Evolutionary conservation across 23 tunicate genomes (phyloP).

Genomic region (Ciona savignyi): DNA sequence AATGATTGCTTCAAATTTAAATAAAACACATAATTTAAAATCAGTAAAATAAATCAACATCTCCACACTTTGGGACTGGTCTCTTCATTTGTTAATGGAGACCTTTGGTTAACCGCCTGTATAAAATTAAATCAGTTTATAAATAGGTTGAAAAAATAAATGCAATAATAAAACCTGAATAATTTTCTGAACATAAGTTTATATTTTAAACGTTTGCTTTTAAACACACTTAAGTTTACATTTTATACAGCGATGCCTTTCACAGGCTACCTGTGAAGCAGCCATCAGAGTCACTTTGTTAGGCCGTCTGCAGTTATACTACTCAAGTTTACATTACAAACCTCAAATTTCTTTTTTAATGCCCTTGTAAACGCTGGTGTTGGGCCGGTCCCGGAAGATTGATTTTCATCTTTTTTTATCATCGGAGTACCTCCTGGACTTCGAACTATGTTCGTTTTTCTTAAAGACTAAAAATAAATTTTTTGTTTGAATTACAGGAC

Average conservation of each 20-base stretch:
- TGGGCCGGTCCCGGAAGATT: conserved; percentile 26
- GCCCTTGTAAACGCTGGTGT: conserved; percentile 42
- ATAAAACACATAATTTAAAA: not conserved
- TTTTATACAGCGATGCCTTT: too few relatives aligned
- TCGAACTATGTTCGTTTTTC: conserved; percentile 42
- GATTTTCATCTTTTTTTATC: conserved; percentile 10
- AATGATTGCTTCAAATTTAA: not conserved
- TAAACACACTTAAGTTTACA: too few relatives aligned
- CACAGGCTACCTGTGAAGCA: too few relatives aligned
- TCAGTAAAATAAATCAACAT: not conserved
- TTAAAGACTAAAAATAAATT: conserved; percentile 12
- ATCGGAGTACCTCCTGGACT: conserved; percentile 80
- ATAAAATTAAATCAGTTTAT: too few relatives aligned
- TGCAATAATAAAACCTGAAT: too few relatives aligned
- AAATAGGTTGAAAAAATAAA: too few relatives aligned
- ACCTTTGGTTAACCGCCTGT: not conserved
- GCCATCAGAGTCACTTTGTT: too few relatives aligned
- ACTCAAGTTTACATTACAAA: too few relatives aligned
- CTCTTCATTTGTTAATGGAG: not conserved
- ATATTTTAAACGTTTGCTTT: too few relatives aligned
- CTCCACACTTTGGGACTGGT: not conserved
- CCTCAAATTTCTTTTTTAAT: conserved; percentile 36
- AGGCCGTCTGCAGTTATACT: too few relatives aligned
- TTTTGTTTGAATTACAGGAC: not conserved
- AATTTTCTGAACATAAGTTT: too few relatives aligned